Conservation (phyloP, 2,888 invertebrate species). For the Muscina levida region DNA sequence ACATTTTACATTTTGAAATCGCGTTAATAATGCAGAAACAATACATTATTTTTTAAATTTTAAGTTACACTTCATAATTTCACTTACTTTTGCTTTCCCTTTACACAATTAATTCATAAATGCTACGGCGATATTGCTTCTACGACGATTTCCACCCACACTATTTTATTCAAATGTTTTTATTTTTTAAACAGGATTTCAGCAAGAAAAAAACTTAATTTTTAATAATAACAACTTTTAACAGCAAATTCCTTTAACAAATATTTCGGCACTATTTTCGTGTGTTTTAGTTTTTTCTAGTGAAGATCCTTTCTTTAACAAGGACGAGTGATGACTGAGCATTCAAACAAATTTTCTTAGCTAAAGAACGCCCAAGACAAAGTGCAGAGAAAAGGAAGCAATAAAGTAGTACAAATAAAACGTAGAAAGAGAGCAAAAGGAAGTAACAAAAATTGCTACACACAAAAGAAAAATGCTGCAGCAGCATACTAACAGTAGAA, state of each 20-base stretch:
- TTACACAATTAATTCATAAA: too few species aligned
- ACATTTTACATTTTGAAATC: too few species aligned
- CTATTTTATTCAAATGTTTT: background rate
- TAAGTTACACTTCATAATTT: constrained; percentile 27
- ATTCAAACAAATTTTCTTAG: background rate
- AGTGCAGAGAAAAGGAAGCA: constrained; percentile 5
- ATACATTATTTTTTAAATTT: background rate
- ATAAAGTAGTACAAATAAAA: too few species aligned
- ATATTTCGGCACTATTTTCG: background rate
- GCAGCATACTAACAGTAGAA: background rate
- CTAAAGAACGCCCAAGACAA: constrained; percentile 20
- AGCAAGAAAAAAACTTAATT: constrained; percentile 45
- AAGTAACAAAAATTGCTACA: background rate
- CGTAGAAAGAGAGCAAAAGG: background rate
- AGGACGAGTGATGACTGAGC: constrained; percentile 60
- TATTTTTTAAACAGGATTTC: constrained; percentile 58
- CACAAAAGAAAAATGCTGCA: background rate
- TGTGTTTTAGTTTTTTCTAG: constrained; percentile 26
- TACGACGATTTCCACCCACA: constrained; percentile 33
- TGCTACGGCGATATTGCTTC: too few species aligned
- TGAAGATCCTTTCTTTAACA: constrained; percentile 66
- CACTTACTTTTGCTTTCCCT: too few species aligned
- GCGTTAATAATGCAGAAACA: too few species aligned
- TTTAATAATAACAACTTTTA: constrained; percentile 30
- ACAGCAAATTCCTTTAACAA: constrained; percentile 9